Evolutionary conservation across 1,140 invertebrate species (phyloP).

Genomic region (Muscidifurax raptorellus): DNA sequence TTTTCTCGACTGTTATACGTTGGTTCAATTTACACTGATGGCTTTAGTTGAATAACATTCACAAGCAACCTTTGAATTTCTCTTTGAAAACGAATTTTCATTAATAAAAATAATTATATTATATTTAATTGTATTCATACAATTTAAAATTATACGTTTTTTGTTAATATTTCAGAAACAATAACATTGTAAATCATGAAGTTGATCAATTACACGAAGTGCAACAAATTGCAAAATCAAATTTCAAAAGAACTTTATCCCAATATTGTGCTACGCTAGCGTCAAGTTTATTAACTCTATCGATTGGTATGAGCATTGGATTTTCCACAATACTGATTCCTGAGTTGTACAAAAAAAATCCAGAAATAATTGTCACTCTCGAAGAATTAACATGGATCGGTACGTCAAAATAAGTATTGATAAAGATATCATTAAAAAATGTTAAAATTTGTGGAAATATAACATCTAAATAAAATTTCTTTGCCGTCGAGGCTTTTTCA

Average conservation of each 20-base stretch:
- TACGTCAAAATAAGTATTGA: background rate
- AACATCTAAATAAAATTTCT: too few species aligned
- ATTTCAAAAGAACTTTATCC: background rate
- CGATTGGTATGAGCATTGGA: slow-evolving; percentile 17
- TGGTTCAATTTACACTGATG: too few species aligned
- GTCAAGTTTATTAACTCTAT: background rate
- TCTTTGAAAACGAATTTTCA: too few species aligned
- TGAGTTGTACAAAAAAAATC: slow-evolving; percentile 1
- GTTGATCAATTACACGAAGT: background rate
- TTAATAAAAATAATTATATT: too few species aligned
- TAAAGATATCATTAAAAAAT: background rate
- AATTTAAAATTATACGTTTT: too few species aligned
- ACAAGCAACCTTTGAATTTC: too few species aligned
- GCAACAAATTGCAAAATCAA: background rate
- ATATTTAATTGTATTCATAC: too few species aligned
- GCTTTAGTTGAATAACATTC: too few species aligned
- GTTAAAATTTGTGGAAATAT: background rate
- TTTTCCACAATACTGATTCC: slow-evolving; percentile 26
- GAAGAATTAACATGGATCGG: slow-evolving; percentile 24
- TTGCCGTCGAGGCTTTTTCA: too few species aligned
- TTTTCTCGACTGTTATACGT: too few species aligned
- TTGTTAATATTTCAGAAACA: background rate
- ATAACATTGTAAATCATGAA: background rate
- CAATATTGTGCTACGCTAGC: slow-evolving; percentile 14
- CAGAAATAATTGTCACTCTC: slow-evolving; percentile 7